Percentiles rank a stretch among this genome's conserved stretches.
Evolutionary conservation across 2,113 vertebrate genomes (phyloP).

Genomic region (Myotis lucifugus): DNA sequence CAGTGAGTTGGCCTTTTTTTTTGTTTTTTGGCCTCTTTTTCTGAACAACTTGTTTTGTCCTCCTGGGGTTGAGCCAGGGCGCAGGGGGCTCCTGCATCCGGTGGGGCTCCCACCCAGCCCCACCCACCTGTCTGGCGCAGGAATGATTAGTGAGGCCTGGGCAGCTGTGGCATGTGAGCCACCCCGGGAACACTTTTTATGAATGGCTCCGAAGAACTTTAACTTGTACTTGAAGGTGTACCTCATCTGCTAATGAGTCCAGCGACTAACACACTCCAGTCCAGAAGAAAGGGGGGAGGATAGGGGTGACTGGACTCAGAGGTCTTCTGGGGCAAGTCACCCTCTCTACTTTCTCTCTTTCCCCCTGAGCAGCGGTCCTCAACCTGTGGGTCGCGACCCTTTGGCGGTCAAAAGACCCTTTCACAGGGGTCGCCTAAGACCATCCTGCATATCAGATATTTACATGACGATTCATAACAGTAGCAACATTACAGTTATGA

Average conservation of each 20-base stretch:
- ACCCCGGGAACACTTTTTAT: slow-evolving; percentile 82
- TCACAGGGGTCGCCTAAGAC: too few species aligned
- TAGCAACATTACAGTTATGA: too few species aligned
- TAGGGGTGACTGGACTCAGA: neutral
- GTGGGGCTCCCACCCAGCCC: rapidly evolving
- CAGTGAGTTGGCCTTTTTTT: neutral
- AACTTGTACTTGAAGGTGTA: slow-evolving; percentile 83
- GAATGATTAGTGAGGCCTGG: slow-evolving; percentile 81
- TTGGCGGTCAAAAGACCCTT: too few species aligned
- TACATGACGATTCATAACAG: too few species aligned
- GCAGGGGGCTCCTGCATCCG: neutral
- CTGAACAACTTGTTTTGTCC: neutral
- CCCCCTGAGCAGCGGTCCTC: too few species aligned
- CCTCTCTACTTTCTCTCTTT: neutral
- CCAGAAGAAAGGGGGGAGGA: neutral
- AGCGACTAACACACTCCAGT: neutral
- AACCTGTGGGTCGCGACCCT: too few species aligned
- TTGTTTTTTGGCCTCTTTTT: neutral
- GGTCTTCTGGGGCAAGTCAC: too few species aligned
- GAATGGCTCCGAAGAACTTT: slow-evolving; percentile 81
- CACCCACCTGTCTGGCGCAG: slow-evolving; percentile 4
- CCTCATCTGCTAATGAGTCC: slow-evolving; percentile 84
- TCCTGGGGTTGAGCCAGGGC: neutral
- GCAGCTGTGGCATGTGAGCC: slow-evolving; percentile 69
- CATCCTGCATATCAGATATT: too few species aligned